A percentile compares a stretch with the other conserved stretches of the same genome.
These are phyloP conservation scores for Euleptes europaea DNA, from an alignment of 2,113 vertebrate species.

Conservation along the genomic window DNA sequence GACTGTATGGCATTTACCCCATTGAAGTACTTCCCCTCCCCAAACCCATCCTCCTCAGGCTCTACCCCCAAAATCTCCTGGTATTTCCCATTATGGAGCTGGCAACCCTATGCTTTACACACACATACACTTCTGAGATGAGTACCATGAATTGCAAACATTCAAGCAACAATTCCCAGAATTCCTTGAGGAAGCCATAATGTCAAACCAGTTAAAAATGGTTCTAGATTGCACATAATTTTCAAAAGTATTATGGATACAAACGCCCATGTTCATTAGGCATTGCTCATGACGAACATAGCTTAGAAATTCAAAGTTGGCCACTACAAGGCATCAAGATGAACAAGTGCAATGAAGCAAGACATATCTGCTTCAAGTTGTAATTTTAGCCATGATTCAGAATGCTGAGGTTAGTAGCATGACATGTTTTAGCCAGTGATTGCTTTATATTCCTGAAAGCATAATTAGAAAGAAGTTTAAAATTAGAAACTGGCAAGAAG, in stretches of 20 bases:
- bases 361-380: constrained; percentile 25
- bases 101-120: no score
- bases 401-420: constrained; percentile 22
- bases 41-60: no score
- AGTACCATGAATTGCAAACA: not conserved
- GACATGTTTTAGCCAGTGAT: not conserved
- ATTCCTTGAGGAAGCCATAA: not conserved
- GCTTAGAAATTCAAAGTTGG: not conserved
- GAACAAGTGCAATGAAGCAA: not conserved
- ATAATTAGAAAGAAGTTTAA: constrained; percentile 34
- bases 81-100: no score
- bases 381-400: constrained; percentile 38
- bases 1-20: no score
- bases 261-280: not conserved
- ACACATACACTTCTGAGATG: no score
- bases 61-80: no score
- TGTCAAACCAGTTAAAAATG: not conserved
- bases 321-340: not conserved
- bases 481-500: constrained; percentile 49
- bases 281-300: not conserved
- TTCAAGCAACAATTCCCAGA: not conserved
- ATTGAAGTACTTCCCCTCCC: no score
- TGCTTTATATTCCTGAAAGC: constrained; percentile 1
- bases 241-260: not conserved
- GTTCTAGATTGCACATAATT: not conserved